A percentile compares a stretch with the other conserved stretches of the same genome.
Conservation (phyloP, 1,140 invertebrate genomes). For the Melitaea cinxia region DNA sequence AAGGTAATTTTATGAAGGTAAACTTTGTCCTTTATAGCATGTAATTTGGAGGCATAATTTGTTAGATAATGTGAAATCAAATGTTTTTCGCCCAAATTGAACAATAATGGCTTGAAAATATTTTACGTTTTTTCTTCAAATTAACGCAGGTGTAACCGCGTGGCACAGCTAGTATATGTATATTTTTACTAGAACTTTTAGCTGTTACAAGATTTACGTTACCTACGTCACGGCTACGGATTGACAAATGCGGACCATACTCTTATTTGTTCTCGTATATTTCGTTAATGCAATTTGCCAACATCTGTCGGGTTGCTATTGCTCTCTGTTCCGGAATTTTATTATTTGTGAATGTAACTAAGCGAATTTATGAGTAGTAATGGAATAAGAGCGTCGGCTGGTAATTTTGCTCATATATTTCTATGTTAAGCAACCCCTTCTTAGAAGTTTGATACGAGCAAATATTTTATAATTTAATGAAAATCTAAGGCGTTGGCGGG, state of each 20-base stretch:
- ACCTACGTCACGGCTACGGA: background rate
- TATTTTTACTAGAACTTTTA: too few species aligned
- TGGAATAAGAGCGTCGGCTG: background rate
- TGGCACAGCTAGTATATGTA: too few species aligned
- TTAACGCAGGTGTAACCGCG: too few species aligned
- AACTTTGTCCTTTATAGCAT: too few species aligned
- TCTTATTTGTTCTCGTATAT: conserved; percentile 11
- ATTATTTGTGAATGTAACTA: background rate
- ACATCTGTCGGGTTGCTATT: background rate
- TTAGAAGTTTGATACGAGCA: conserved; percentile 37
- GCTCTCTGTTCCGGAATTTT: background rate
- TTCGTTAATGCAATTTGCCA: background rate
- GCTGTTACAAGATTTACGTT: conserved; percentile 7
- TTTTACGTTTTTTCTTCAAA: too few species aligned
- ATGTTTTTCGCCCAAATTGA: too few species aligned
- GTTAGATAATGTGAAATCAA: too few species aligned
- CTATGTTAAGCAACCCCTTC: background rate
- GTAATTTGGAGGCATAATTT: too few species aligned
- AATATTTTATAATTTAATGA: conserved; percentile 68
- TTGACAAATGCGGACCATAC: background rate
- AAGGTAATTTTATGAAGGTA: too few species aligned
- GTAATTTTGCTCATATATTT: background rate
- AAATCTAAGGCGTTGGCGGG: conserved; percentile 53
- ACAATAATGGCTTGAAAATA: too few species aligned
- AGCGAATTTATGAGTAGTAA: background rate